Evolutionary conservation across 2,888 invertebrate species (phyloP).

Genomic region (Eurytoma adleriae): DNA sequence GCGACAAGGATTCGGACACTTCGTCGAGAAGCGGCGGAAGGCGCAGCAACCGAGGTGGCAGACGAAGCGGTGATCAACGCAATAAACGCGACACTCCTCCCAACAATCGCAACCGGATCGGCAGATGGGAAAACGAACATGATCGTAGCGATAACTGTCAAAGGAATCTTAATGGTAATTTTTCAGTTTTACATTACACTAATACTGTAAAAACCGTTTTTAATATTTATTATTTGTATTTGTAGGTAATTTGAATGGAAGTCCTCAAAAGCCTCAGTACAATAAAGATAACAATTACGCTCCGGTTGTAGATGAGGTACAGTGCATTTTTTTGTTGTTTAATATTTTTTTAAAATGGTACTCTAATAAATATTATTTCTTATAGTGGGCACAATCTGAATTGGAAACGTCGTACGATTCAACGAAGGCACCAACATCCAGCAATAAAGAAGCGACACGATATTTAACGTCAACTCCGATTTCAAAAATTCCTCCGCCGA

Average conservation of each 20-base stretch:
- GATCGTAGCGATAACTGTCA: conserved; percentile 10
- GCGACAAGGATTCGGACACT: conserved; percentile 68
- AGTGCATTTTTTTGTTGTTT: background rate
- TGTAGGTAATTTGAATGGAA: conserved; percentile 26
- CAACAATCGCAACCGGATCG: conserved; percentile 43
- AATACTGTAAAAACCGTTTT: background rate
- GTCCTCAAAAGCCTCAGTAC: conserved; percentile 10
- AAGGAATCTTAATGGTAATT: conserved; percentile 30
- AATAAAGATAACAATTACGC: conserved; percentile 7
- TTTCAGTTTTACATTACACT: background rate
- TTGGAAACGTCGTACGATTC: background rate
- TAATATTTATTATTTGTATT: background rate
- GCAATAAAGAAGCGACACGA: background rate
- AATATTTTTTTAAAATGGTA: background rate
- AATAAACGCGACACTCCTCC: conserved; percentile 25
- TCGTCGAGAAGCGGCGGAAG: conserved; percentile 63
- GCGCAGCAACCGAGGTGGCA: conserved; percentile 56
- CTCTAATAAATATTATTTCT: background rate
- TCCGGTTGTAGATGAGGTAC: conserved; percentile 28
- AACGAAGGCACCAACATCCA: background rate
- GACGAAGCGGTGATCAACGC: conserved; percentile 21
- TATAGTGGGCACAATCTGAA: conserved; percentile 16
- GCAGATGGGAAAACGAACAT: conserved; percentile 54
- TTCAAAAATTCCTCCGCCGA: conserved; percentile 53
- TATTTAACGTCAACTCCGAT: conserved; percentile 36